Percentiles rank a stretch among this genome's conserved stretches.
These are phyloP conservation scores for Entomobrya multifasciata DNA, from an alignment of 2,888 invertebrate species.

Conservation along the genomic window DNA sequence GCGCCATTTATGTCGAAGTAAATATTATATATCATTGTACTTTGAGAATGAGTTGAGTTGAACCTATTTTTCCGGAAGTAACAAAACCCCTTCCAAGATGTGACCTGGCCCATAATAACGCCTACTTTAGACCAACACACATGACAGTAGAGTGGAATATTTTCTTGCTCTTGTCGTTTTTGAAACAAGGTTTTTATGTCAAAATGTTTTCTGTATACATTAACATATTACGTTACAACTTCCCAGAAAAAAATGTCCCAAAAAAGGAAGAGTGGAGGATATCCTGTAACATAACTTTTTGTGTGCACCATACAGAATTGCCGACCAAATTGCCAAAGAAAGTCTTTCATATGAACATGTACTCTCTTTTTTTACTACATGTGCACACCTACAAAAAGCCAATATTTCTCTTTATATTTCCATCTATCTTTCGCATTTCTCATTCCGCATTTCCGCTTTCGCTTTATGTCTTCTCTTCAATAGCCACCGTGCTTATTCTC, in stretches of 20 bases:
- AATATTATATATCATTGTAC: constrained; percentile 45
- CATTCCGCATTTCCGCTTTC: constrained; percentile 53
- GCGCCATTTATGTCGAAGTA: constrained; percentile 18
- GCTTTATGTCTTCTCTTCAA: background rate
- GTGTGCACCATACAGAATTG: background rate
- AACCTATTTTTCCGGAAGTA: constrained; percentile 50
- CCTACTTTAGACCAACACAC: constrained; percentile 17
- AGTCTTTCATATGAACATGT: background rate
- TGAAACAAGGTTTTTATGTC: constrained; percentile 22
- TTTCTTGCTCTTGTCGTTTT: background rate
- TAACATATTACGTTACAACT: constrained; percentile 39
- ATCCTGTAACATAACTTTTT: constrained; percentile 32
- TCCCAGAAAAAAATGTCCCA: constrained; percentile 34
- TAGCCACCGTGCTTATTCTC: too few species aligned
- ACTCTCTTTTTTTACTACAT: background rate
- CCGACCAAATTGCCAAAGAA: background rate
- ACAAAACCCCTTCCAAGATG: constrained; percentile 36
- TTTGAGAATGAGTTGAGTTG: constrained; percentile 46
- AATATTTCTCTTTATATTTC: constrained; percentile 13
- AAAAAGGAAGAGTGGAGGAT: constrained; percentile 47
- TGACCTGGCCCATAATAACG: constrained; percentile 60
- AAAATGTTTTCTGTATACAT: constrained; percentile 33
- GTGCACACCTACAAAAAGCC: background rate
- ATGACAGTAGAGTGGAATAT: background rate
- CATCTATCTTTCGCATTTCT: constrained; percentile 52